Conservation (phyloP, 1,140 invertebrate species). For the Drosophila willistoni region DNA sequence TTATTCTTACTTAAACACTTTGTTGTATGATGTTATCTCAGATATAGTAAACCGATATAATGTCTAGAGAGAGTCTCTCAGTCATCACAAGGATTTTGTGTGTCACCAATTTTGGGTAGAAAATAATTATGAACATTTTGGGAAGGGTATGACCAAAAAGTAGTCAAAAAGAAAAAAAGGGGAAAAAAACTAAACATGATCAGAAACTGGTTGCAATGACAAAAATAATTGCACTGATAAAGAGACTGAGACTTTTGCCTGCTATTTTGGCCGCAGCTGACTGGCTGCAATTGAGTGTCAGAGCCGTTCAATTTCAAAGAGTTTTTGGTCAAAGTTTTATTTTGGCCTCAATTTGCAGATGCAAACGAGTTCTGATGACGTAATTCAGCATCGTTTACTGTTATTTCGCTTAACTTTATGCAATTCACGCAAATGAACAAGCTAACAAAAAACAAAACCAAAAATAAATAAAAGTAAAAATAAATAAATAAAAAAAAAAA, state of each 20-base stretch:
- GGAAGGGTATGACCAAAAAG: slow-evolving; percentile 9
- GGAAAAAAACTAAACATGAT: not conserved
- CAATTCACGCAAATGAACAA: slow-evolving; percentile 65
- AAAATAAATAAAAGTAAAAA: slow-evolving; percentile 50
- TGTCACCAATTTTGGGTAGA: too few relatives aligned
- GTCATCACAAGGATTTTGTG: too few relatives aligned
- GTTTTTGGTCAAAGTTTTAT: slow-evolving; percentile 50
- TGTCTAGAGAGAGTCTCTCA: too few relatives aligned
- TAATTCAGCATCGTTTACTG: slow-evolving; percentile 52
- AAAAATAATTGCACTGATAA: slow-evolving; percentile 73
- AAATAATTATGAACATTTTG: not conserved
- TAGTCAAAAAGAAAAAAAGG: not conserved
- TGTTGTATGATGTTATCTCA: too few relatives aligned
- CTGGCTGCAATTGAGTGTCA: slow-evolving; percentile 46
- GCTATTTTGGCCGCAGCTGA: not conserved
- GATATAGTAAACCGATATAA: too few relatives aligned
- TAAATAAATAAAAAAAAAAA: too few relatives aligned
- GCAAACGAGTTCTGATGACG: slow-evolving; percentile 78
- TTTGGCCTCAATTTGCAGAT: slow-evolving; percentile 57
- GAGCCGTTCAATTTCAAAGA: slow-evolving; percentile 14
- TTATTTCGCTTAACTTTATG: slow-evolving; percentile 37
- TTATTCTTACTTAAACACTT: too few relatives aligned
- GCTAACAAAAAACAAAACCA: slow-evolving; percentile 28
- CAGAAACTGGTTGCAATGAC: slow-evolving; percentile 58
- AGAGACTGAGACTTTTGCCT: slow-evolving; percentile 19